These are phyloP conservation scores for Hippocampus abdominalis DNA, from an alignment of 2,113 vertebrate genomes.

Conservation along the genomic window DNA sequence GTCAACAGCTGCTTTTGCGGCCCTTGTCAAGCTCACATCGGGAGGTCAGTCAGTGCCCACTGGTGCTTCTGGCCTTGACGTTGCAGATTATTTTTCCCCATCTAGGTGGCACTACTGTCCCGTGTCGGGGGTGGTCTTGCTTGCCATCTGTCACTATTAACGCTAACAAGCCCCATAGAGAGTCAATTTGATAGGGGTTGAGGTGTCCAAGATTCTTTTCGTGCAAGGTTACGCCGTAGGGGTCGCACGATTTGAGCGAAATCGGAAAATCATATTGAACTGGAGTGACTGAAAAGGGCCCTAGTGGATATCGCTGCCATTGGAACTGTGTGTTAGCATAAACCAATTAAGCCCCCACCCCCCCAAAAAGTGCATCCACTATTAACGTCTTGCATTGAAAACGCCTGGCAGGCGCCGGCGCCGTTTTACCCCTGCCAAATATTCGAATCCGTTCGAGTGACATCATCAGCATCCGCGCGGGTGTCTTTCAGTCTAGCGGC, in stretches of 20 bases:
- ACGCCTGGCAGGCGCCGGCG: constrained; percentile 8
- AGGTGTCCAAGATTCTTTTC: neutral
- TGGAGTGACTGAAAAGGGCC: constrained; percentile 6
- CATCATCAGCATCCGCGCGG: constrained; percentile 1
- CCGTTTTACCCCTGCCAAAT: neutral
- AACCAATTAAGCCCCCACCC: constrained; percentile 22
- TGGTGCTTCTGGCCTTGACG: neutral
- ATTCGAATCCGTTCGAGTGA: constrained; percentile 12
- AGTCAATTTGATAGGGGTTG: constrained; percentile 8
- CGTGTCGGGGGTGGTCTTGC: neutral
- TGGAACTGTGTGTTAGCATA: constrained; percentile 12
- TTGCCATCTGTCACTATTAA: constrained; percentile 1
- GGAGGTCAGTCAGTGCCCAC: neutral
- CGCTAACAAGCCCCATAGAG: constrained; percentile 21
- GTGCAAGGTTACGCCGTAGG: neutral
- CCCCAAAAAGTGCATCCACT: constrained; percentile 26
- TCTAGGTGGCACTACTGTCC: constrained; percentile 57
- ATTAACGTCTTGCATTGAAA: constrained; percentile 20
- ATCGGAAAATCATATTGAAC: neutral
- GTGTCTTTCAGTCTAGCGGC: neutral
- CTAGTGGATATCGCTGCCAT: neutral
- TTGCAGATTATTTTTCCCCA: constrained; percentile 8
- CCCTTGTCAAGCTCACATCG: neutral
- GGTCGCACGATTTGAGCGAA: neutral
- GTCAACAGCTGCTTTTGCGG: neutral